A percentile compares a stretch with the other conserved stretches of the same genome.
Evolutionary conservation across 2,888 invertebrate species (phyloP).

Genomic region (Elegia similella): DNA sequence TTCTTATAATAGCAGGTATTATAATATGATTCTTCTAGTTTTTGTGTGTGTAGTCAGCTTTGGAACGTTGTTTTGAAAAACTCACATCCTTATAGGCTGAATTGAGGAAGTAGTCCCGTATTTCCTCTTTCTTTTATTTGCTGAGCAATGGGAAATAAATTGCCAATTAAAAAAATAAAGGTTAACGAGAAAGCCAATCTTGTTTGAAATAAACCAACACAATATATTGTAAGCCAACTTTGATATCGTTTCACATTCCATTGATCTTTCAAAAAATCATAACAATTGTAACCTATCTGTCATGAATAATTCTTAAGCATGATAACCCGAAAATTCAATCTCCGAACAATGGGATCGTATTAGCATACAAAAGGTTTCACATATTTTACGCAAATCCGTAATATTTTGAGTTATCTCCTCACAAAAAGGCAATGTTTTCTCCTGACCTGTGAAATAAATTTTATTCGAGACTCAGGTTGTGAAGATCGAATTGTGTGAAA

Average conservation of each 20-base stretch:
- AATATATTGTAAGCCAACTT: not conserved
- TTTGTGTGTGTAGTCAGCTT: no score
- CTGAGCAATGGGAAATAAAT: no score
- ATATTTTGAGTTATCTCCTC: slow-evolving; percentile 76
- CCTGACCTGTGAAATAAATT: slow-evolving; percentile 69
- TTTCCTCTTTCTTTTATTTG: no score
- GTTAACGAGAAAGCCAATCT: not conserved
- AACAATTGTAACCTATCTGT: slow-evolving; percentile 63
- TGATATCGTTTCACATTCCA: slow-evolving; percentile 19
- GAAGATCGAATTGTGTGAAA: slow-evolving; percentile 41
- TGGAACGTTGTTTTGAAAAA: no score
- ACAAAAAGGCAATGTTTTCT: slow-evolving; percentile 66
- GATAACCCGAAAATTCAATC: slow-evolving; percentile 79
- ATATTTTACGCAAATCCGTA: slow-evolving; percentile 80
- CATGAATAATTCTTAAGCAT: slow-evolving; percentile 76
- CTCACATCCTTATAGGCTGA: no score
- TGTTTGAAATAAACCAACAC: not conserved
- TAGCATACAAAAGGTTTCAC: slow-evolving; percentile 81
- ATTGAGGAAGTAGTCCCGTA: no score
- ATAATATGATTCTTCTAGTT: no score
- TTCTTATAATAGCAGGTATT: no score
- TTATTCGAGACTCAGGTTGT: slow-evolving; percentile 50
- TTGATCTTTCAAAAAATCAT: slow-evolving; percentile 47
- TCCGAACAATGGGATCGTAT: slow-evolving; percentile 79
- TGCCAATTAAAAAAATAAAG: no score